Evolutionary conservation across 2,888 invertebrate species (phyloP), one percentile per base, ranked within the genome.

Genomic region (Carterocephalus palaemon): DNA sequence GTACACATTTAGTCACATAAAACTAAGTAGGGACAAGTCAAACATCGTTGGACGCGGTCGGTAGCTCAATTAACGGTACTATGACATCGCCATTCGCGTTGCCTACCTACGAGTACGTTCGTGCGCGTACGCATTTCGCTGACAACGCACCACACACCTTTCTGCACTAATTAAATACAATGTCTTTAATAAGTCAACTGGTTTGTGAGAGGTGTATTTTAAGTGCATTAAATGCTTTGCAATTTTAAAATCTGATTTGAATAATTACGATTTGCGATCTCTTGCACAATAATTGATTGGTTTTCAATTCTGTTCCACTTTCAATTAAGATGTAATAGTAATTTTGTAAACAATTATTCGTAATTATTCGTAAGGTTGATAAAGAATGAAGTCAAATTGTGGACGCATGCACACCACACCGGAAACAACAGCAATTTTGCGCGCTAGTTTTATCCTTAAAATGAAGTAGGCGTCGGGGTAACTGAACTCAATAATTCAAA

Each of bases 21-120:
- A n/a, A 19, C 6, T 19, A 31, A 8, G 8, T n/a, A 23, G 15
- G 23, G 40, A 32, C 23, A 40, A 40, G n/a, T n/a, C n/a, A n/a
- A 40, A 46, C 36, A 47, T 12, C 19, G 31, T 51, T 52, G 57
- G 59, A 70, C 64, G 62, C 62, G 71, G 69, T 19, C 70, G 60
- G 75, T 72, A 76, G 74, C 67, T 61, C 67, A 66, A 70, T 72
- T 81, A 82, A 81, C 82, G 82, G 82, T 78, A 79, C 67, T 43
- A 51, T 51, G 57, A 64, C 64, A 62, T 59, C 68, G 67, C 67
- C 70, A 69, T 75, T 79, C 67, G 72, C 77, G 62, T 60, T 70
- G 66, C 64, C 70, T 72, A n/a, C 68, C 71, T 78, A 75, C 71
- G 58, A 65, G 71, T 76, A 77, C 73, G 67, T 65, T 56, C 59